Evolutionary conservation across 2,797 vertebrate species (phyloP), one percentile per base, ranked within the genome.

Genomic region (Hippocampus kuda): DNA sequence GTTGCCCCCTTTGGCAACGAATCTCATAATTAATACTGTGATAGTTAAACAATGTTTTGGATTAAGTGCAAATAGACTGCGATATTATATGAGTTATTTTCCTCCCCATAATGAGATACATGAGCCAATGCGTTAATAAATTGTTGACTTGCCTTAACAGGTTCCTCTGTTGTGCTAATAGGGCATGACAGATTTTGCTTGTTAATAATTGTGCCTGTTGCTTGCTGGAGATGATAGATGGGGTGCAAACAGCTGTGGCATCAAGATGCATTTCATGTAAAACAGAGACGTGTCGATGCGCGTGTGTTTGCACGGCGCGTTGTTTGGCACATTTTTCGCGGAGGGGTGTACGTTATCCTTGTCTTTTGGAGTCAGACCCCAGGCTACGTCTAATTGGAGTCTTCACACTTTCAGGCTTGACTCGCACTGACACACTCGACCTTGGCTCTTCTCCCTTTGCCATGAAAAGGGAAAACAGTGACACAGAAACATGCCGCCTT

Each of bases 311-410:
- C 83, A 78, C 82, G 78, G 75, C 79, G 84, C 71, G 81, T 88
- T 88, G 87, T 87, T 90, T 89, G 88, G 86, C 89, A 89, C 86
- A 87, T 90, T 88, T 38, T 88, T 88, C 80, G 79, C 62, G 75
- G 77, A 87, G 81, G 81, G 83, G 85, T 86, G 88, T 87, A 84
- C 86, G 87, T 88, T 86, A 88, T 88, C 85, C 86, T 87, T 88
- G 85, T 92, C 88, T 91, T 90, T 88, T 89, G 86, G 88, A 91
- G 88, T 91, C 88, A 88, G 85, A 91, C 91, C 88, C 75, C 75
- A 86, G 90, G 90, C 86, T 87, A 87, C 85, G 84, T 91, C 89
- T 91, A 91, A 91, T 92, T 91, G 90, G 90, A 89, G 88, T 88
- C 87, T 90, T 92, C 89, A 89, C 90, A 91, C 87, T 88, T 90